Evolutionary conservation across 1,140 invertebrate genomes (phyloP).

Genomic region (Dendrolimus kikuchii): DNA sequence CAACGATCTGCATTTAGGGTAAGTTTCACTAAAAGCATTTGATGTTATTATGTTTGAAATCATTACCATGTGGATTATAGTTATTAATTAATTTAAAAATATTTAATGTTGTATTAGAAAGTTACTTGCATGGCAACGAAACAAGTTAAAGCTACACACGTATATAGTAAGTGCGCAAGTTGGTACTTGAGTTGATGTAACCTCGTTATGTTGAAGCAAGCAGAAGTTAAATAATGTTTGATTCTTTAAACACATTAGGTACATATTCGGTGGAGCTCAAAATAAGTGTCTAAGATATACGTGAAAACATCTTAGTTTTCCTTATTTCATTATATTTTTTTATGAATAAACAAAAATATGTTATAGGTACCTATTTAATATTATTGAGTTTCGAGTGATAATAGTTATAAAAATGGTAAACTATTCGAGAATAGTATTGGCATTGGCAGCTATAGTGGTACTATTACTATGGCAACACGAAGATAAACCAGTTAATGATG

Average conservation of each 20-base stretch:
- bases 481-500: constrained; percentile 34
- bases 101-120: constrained; percentile 59
- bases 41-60: background rate
- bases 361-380: too few species aligned
- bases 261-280: constrained; percentile 15
- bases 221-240: constrained; percentile 33
- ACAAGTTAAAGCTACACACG: constrained; percentile 48
- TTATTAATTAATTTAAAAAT: constrained; percentile 4
- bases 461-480: constrained; percentile 14
- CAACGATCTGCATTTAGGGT: constrained; percentile 51
- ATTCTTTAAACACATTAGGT: constrained; percentile 25
- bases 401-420: too few species aligned
- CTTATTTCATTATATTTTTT: constrained; percentile 1
- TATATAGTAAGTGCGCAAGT: constrained; percentile 45
- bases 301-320: background rate
- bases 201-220: constrained; percentile 30
- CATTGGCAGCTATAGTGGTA: background rate
- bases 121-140: constrained; percentile 53
- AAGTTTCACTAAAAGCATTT: constrained; percentile 24
- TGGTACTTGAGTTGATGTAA: constrained; percentile 51
- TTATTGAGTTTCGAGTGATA: too few species aligned
- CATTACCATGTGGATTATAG: background rate
- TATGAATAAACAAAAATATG: too few species aligned
- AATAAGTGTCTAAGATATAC: background rate
- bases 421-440: too few species aligned